Evolutionary conservation across 2,888 invertebrate species (phyloP), one percentile per base, ranked within the genome.

Genomic region (Drosophila mimica): DNA sequence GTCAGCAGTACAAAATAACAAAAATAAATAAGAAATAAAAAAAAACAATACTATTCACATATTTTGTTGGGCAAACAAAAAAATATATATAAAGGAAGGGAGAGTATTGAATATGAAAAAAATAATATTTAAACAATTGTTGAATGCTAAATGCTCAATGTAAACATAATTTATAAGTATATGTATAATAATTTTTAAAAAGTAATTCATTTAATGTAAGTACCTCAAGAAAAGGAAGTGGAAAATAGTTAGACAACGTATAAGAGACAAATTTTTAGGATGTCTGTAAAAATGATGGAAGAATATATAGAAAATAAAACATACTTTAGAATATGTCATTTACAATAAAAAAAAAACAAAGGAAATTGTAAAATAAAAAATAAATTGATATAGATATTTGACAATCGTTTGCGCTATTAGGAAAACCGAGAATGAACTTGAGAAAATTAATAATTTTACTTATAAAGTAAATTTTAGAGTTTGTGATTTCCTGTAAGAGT

Each of bases 361-460:
- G 2, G 53, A n/a, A 38, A 51, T 33, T 36, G 48, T 31, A 64
- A 46, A 59, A 46, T 33, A 52, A 71, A 70, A 8, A 46, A 8
- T 25, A 46, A 7, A 62, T 46, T 65, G 53, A 53, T 51, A 70
- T 75, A 69, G 72, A 77, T 85, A 83, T 83, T 85, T 77, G 83
- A 84, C 83, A 84, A 84, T 88, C 83, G 84, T 80, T 76, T 82
- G 86, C 81, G 71, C 71, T 60, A 68, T 46, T 46, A 36, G 71
- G 20, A 64, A 46, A 52, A 6, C 5, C n/a, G 36, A 20, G n/a
- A 20, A 56, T 40, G 65, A 36, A 52, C 20, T 54, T 51, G 38
- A 52, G 51, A 62, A 61, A 69, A 61, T 46, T 62, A 51, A 20
- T 52, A 60, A 65, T 61, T 67, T 72, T 70, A 72, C 86, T 84